Percentiles rank a stretch among this genome's conserved stretches.
phyloP scores from a whole-genome alignment of 2,888 invertebrate species.

The Eupelmus urozonus region DNA sequence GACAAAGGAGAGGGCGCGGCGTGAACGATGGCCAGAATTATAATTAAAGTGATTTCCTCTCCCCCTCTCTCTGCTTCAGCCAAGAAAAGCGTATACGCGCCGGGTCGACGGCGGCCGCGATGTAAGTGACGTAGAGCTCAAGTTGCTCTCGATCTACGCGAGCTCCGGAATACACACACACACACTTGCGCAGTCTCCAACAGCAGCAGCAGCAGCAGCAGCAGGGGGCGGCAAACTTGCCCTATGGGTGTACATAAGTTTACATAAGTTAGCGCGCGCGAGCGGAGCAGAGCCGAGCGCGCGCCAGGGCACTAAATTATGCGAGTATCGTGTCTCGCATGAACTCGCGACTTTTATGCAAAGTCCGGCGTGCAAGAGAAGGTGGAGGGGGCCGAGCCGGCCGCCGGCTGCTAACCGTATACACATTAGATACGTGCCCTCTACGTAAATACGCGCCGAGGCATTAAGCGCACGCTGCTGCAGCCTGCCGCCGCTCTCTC shows the following conservation, averaged over 20 bases:
- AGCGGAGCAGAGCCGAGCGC: background rate
- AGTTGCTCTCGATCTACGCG: constrained; percentile 30
- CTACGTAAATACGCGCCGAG: background rate
- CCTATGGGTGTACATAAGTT: constrained; percentile 53
- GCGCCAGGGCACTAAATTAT: constrained; percentile 51
- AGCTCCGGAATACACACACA: background rate
- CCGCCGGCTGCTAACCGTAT: background rate
- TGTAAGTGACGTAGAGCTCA: constrained; percentile 48
- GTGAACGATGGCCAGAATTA: constrained; percentile 48
- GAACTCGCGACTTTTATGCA: constrained; percentile 55
- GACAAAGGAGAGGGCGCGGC: constrained; percentile 7
- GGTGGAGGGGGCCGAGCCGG: no score
- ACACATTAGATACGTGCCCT: background rate
- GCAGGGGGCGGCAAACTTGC: background rate
- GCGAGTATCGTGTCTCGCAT: constrained; percentile 58
- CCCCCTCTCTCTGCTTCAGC: background rate
- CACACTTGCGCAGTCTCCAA: background rate
- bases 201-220: no score
- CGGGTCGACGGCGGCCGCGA: background rate
- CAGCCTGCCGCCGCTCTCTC: background rate
- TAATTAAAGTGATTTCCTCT: constrained; percentile 55
- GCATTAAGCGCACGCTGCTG: constrained; percentile 1
- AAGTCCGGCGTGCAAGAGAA: constrained; percentile 42
- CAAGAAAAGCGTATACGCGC: background rate
- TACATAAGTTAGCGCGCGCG: constrained; percentile 54